Conservation (phyloP, 2,797 vertebrate species). For the Mus minutoides region DNA sequence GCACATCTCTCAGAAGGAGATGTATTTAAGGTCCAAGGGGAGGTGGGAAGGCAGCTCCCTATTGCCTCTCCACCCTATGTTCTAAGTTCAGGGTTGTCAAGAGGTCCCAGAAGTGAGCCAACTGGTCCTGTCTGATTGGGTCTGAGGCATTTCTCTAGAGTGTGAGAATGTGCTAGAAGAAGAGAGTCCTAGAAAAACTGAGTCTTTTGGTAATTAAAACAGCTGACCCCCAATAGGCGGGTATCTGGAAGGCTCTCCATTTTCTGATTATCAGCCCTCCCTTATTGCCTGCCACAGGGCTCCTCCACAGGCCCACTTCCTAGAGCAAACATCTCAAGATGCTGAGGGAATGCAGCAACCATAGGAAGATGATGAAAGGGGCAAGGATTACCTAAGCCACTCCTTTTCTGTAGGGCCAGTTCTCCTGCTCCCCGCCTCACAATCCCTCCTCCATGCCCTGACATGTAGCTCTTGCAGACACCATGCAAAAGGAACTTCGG, state of each 20-base stretch:
- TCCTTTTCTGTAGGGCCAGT: neutral
- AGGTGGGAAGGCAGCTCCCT: neutral
- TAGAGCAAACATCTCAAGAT: neutral
- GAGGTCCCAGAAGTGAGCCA: neutral
- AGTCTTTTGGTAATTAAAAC: neutral
- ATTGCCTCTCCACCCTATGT: neutral
- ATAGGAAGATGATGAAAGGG: neutral
- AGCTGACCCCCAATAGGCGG: neutral
- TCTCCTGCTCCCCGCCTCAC: neutral
- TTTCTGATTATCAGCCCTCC: neutral
- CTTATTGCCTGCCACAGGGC: too few relatives aligned
- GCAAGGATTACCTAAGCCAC: neutral
- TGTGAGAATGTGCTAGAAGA: neutral
- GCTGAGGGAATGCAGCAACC: neutral
- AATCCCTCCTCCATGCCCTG: neutral
- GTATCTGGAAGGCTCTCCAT: neutral
- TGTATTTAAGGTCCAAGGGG: neutral
- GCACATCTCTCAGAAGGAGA: neutral
- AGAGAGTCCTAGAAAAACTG: neutral
- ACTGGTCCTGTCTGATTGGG: too few relatives aligned
- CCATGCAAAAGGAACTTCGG: too few relatives aligned
- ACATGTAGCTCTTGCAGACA: neutral
- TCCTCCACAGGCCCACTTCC: neutral
- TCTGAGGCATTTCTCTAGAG: neutral
- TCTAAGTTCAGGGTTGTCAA: neutral